A percentile compares a stretch with the other conserved stretches of the same genome.
phyloP scores from a whole-genome alignment of 2,888 invertebrate genomes.

The Parnassius mnemosyne region DNA sequence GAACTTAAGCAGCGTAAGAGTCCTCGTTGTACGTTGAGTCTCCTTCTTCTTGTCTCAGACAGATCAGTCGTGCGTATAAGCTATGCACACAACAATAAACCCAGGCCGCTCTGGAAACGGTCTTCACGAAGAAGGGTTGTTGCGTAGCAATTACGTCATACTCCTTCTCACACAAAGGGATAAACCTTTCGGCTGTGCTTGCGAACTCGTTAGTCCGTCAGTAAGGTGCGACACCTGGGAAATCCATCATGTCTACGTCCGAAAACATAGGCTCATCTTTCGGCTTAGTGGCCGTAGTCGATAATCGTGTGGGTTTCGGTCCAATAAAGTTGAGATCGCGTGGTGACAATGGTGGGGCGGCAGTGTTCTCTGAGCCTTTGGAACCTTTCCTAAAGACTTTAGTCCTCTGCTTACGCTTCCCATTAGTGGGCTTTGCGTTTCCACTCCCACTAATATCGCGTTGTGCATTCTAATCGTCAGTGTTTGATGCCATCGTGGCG shows the following conservation, averaged over 20 bases:
- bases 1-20: neutral
- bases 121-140: neutral
- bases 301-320: neutral
- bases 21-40: no score
- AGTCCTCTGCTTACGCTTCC: neutral
- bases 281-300: neutral
- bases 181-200: conserved; percentile 1
- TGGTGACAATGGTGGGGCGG: neutral
- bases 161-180: conserved; percentile 8
- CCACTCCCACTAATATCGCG: neutral
- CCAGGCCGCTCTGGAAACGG: neutral
- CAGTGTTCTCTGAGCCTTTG: neutral
- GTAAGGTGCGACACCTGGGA: conserved; percentile 6
- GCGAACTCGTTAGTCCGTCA: conserved; percentile 1
- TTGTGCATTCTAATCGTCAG: neutral
- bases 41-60: neutral
- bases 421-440: neutral
- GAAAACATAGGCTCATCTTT: conserved; percentile 5
- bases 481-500: neutral
- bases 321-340: neutral
- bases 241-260: conserved; percentile 7
- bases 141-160: neutral
- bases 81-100: neutral
- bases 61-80: conserved; percentile 1
- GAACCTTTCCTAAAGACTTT: neutral